A percentile compares a stretch with the other conserved stretches of the same genome.
Conservation (phyloP, 2,797 vertebrate genomes). For the Helarctos malayanus region DNA sequence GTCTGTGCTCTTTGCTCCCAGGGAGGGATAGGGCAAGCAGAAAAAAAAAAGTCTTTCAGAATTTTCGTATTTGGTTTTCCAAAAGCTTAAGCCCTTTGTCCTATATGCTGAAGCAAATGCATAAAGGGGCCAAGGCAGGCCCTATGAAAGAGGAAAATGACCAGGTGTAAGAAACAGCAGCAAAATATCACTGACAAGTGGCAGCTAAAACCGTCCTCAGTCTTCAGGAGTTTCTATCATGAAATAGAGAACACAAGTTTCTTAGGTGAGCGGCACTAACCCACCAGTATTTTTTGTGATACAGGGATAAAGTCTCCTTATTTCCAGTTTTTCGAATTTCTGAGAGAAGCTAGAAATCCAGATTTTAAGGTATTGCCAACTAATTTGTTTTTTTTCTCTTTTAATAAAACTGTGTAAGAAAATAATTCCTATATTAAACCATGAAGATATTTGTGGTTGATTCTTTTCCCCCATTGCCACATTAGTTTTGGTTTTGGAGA, state of each 20-base stretch:
- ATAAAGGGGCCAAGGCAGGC: not conserved
- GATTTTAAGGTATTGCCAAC: conserved; percentile 11
- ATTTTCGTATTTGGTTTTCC: not conserved
- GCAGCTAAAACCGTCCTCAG: not conserved
- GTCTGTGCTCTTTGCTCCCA: not conserved
- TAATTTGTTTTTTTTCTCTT: not conserved
- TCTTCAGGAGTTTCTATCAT: not conserved
- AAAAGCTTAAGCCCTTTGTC: not conserved
- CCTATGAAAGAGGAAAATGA: not conserved
- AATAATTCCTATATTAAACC: not conserved
- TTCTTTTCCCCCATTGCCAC: not conserved
- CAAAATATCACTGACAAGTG: not conserved
- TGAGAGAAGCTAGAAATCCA: not conserved
- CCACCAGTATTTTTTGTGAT: not conserved
- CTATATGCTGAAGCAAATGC: not conserved
- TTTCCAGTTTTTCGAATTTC: not conserved
- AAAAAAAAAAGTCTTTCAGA: not conserved
- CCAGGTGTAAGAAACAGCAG: not conserved
- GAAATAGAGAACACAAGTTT: not conserved
- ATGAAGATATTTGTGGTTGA: not conserved
- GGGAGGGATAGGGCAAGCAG: not conserved
- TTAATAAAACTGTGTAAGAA: not conserved
- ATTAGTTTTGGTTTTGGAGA: not conserved
- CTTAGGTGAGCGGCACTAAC: not conserved
- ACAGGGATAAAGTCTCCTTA: not conserved